Percentiles rank a stretch among this genome's conserved stretches.
Evolutionary conservation across 2,113 vertebrate species (phyloP).

Genomic region (Parus major): DNA sequence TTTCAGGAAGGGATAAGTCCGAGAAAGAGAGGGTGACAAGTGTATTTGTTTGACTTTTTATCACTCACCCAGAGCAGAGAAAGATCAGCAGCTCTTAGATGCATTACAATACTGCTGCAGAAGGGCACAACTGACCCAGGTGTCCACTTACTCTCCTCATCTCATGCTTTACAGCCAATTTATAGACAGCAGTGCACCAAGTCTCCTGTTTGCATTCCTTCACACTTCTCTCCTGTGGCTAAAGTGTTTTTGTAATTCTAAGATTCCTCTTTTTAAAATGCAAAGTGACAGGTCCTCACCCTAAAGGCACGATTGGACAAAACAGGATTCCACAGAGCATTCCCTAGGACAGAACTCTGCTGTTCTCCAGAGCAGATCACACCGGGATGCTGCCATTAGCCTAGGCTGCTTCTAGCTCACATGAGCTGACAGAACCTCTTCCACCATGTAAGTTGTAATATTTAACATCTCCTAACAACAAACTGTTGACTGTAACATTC

Average conservation of each 20-base stretch:
- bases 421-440: background rate
- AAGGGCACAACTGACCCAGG: background rate
- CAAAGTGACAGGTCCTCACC: background rate
- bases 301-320: accelerated
- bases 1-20: background rate
- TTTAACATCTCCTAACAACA: background rate
- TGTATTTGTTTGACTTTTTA: background rate
- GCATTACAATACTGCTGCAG: background rate
- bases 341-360: background rate
- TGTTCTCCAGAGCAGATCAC: background rate
- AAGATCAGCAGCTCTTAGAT: background rate
- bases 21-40: background rate
- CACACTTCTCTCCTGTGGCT: background rate
- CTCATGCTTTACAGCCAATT: background rate
- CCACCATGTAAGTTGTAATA: background rate
- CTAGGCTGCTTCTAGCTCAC: background rate
- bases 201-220: background rate
- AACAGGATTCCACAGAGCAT: background rate
- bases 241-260: background rate
- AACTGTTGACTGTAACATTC: background rate
- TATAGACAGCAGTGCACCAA: background rate
- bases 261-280: background rate
- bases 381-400: background rate
- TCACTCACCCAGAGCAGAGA: background rate
- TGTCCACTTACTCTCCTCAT: background rate